These are phyloP conservation scores for Tetrax tetrax DNA, from an alignment of 2,113 vertebrate species.

Conservation along the genomic window DNA sequence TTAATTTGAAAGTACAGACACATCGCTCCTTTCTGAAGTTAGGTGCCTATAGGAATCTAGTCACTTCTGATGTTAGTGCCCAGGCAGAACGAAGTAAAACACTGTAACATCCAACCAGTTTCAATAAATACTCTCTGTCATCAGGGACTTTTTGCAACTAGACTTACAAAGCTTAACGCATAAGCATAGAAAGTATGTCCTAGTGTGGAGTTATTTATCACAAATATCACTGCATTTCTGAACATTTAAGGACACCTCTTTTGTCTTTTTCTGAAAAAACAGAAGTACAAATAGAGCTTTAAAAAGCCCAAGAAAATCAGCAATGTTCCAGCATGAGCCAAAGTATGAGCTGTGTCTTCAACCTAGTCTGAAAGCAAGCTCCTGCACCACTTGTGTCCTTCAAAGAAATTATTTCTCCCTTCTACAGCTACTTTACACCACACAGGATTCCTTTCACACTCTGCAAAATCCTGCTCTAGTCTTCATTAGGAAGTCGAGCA, in stretches of 20 bases:
- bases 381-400: not conserved
- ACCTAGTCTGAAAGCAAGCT: not conserved
- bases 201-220: not conserved
- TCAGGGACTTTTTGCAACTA: not conserved
- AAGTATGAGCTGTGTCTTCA: not conserved
- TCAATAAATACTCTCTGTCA: not conserved
- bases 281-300: not conserved
- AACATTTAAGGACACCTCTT: not conserved
- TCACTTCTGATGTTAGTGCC: constrained; percentile 36
- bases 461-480: not conserved
- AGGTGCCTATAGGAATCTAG: constrained; percentile 37
- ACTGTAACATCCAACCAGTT: not conserved
- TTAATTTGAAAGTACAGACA: constrained; percentile 20
- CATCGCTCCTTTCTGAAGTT: constrained; percentile 28
- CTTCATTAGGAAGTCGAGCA: not conserved
- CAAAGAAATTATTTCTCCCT: not conserved
- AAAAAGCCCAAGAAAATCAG: not conserved
- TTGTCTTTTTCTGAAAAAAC: not conserved
- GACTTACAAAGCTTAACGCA: not conserved
- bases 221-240: not conserved
- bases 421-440: not conserved
- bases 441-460: not conserved
- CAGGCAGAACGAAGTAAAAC: not conserved
- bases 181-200: not conserved
- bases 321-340: not conserved